phyloP scores from a whole-genome alignment of 2,113 vertebrate genomes.

The Platysteira castanea region DNA sequence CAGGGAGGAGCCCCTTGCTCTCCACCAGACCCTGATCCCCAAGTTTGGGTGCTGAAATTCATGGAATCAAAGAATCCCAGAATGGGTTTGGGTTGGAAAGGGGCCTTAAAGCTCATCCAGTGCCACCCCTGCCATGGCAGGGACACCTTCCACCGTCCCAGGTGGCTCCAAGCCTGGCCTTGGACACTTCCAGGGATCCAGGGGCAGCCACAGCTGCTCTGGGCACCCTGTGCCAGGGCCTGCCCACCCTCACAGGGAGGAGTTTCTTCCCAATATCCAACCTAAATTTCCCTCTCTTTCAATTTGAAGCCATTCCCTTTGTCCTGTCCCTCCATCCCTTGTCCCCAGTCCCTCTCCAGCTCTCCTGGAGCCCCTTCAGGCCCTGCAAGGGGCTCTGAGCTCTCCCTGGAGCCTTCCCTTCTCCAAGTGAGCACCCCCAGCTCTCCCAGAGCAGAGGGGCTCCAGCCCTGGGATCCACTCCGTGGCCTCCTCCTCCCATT shows the following conservation, averaged over 20 bases:
- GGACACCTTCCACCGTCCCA: not conserved
- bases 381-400: accelerated
- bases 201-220: not conserved
- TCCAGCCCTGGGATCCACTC: not conserved
- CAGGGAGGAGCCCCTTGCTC: not conserved
- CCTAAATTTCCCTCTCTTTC: not conserved
- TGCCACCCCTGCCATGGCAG: not conserved
- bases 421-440: not conserved
- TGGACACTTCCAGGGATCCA: not conserved
- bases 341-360: too few relatives aligned
- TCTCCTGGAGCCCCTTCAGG: not conserved
- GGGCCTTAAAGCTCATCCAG: not conserved
- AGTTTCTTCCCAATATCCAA: not conserved
- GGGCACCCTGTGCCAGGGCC: not conserved
- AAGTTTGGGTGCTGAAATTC: not conserved
- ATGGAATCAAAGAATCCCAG: not conserved
- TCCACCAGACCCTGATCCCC: not conserved
- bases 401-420: not conserved
- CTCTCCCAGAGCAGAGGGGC: not conserved
- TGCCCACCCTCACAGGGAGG: not conserved
- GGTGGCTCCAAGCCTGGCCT: not conserved
- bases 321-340: too few relatives aligned
- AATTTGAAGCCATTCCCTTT: not conserved
- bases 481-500: not conserved
- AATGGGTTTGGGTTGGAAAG: not conserved